These are phyloP conservation scores for Rhabdomys dilectus DNA, from an alignment of 2,113 vertebrate species.

Conservation along the genomic window DNA sequence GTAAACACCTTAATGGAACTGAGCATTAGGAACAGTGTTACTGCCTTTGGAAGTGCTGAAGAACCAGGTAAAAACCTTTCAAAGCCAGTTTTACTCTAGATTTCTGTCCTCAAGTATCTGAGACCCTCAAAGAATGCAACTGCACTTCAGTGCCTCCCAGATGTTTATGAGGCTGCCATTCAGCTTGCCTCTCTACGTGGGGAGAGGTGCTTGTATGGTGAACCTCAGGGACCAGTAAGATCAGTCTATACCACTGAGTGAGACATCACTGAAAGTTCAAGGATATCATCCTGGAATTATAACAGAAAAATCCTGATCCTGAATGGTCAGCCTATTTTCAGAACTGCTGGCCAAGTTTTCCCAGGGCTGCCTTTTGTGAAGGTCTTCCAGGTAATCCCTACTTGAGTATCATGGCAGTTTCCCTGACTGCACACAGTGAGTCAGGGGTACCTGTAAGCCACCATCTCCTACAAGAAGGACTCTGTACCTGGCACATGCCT, in stretches of 20 bases:
- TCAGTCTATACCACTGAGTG: constrained; percentile 10
- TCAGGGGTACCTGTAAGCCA: background rate
- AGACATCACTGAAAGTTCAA: background rate
- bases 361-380: background rate
- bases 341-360: background rate
- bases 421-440: background rate
- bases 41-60: background rate
- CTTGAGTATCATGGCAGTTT: background rate
- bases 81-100: background rate
- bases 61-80: background rate
- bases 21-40: background rate
- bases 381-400: background rate
- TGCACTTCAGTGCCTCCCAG: background rate
- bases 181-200: background rate
- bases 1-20: background rate
- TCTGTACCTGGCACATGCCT: background rate
- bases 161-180: background rate
- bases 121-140: background rate
- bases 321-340: background rate
- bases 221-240: background rate
- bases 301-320: background rate
- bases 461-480: background rate
- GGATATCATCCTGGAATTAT: background rate
- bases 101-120: constrained; percentile 1
- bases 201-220: background rate